phyloP scores from a whole-genome alignment of 2,797 vertebrate genomes.

The Coranthus polyacanthus region DNA sequence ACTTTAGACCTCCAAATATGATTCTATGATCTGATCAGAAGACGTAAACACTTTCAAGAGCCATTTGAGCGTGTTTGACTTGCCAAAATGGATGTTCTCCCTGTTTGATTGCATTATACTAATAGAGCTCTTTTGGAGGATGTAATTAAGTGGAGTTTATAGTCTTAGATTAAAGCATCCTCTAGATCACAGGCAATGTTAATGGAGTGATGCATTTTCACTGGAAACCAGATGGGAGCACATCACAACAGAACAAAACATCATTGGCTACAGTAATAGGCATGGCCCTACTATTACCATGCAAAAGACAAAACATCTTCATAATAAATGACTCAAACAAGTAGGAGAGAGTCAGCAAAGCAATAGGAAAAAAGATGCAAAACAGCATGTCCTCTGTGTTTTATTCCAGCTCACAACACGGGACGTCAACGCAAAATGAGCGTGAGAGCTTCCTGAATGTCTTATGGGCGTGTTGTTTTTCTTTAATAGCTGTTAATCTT shows the following conservation, averaged over 20 bases:
- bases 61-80: conserved; percentile 71
- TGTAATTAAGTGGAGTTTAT: conserved; percentile 89
- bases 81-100: conserved; percentile 79
- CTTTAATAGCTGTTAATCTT: conserved; percentile 41
- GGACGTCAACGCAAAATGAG: conserved; percentile 20
- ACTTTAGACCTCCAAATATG: conserved; percentile 52
- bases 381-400: conserved; percentile 30
- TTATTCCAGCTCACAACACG: conserved; percentile 17
- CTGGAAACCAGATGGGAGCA: conserved; percentile 87
- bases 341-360: conserved; percentile 24
- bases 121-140: conserved; percentile 83
- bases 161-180: conserved; percentile 89
- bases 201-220: conserved; percentile 87
- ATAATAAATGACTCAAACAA: conserved; percentile 54
- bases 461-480: conserved; percentile 25
- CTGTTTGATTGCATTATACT: conserved; percentile 85
- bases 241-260: conserved; percentile 78
- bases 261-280: conserved; percentile 65
- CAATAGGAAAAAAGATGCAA: conserved; percentile 6
- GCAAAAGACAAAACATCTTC: conserved; percentile 63
- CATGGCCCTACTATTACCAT: conserved; percentile 46
- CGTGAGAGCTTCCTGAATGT: conserved; percentile 21
- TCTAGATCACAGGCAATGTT: conserved; percentile 87
- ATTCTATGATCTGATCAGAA: conserved; percentile 66
- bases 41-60: conserved; percentile 73